Conservation (phyloP, 2,888 invertebrate genomes). For the Chironomus tentans region DNA sequence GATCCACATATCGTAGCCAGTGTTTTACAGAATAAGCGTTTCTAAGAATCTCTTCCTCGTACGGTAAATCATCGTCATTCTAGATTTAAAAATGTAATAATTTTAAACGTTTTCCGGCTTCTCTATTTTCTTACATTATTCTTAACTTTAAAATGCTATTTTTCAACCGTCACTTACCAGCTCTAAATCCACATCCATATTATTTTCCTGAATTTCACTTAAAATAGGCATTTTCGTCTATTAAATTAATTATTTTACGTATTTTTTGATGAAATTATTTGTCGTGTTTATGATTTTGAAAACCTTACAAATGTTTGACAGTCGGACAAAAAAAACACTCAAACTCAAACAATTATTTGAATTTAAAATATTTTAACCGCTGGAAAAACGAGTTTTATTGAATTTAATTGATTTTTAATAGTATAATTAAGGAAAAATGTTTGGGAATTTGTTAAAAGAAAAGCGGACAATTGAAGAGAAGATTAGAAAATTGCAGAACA, state of each 20-base stretch:
- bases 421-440: not conserved
- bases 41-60: conserved; percentile 95
- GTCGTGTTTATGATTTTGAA: no score
- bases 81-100: conserved; percentile 36
- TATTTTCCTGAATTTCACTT: not conserved
- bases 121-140: not conserved
- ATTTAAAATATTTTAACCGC: not conserved
- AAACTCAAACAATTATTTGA: no score
- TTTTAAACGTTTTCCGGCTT: not conserved
- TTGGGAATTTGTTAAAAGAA: not conserved
- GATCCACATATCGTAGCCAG: conserved; percentile 96
- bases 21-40: conserved; percentile 97
- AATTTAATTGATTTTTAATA: no score
- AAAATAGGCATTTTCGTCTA: not conserved
- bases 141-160: not conserved
- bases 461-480: not conserved
- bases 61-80: conserved; percentile 92
- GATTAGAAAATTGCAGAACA: not conserved
- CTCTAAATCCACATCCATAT: conserved; percentile 12
- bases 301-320: no score
- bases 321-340: not conserved
- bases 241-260: not conserved
- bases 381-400: no score
- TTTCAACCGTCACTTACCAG: conserved; percentile 1
- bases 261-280: no score